Base-by-base conservation (phyloP, 2,888 invertebrate species). In the Habrosyne pyritoides region DNA sequence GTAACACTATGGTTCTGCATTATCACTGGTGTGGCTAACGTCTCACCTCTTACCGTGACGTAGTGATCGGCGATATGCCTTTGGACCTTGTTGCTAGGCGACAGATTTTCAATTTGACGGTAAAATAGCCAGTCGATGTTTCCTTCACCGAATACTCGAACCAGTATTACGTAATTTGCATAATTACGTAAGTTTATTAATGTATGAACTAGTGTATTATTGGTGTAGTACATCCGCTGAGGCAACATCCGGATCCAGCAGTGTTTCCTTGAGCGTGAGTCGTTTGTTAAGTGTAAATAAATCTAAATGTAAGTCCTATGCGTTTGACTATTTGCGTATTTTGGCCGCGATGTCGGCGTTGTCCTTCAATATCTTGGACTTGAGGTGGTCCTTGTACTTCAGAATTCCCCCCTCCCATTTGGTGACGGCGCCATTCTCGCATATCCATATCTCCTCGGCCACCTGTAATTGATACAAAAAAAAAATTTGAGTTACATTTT, bases 361-460 rank as follows among this genome's bases (percentile, higher is more conserved):
- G 52, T 97, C 96, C 76, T 96, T 97, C 50, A 96, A 85, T 73
- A 99, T 97, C 87, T 97, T 97, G 57, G 95, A 95, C 82, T 98
- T 97, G 66, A 99, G 94, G 83, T 97, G 96, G 79, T 98, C 97
- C 92, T 99, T 99, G 94, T 99, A 99, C 61, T 96, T 95, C 76
- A 98, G 95, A 92, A 99, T 99, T 79, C 97, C 97, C 14, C 99
- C 99, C 69, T 97, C 95, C 99, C 99, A 99, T 89, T 99, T 99
- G 24, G 98, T 99, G 54, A 98, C 96, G 4, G 96, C 95, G 76
- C 96, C 97, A 65, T 99, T 97, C 86, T 99, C 99, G 87, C 99
- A 99, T 48, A 99, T 96, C 99, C 99, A 99, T 85, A 99, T 99
- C 89, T 99, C 98, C 86, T 99, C 97, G 10, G 99, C 99, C 30